Evolutionary conservation across 2,113 vertebrate species (phyloP).

Genomic region (Epinephelus moara): DNA sequence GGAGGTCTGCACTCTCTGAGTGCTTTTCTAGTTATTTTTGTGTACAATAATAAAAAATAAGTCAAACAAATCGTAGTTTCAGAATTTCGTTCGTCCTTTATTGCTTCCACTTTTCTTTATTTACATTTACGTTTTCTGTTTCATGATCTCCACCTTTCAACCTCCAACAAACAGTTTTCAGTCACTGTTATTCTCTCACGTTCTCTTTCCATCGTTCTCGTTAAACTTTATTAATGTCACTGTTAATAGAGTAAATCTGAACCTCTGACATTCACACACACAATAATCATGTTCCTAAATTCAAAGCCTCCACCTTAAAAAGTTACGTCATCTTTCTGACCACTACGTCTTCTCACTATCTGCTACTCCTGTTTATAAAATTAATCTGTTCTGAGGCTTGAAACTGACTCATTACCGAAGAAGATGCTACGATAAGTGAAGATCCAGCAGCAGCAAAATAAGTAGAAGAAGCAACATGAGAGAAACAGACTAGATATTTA

Average conservation of each 20-base stretch:
- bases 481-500: constrained; percentile 15
- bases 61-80: not conserved
- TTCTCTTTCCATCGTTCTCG: not conserved
- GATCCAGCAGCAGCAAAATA: not conserved
- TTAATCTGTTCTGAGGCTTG: not conserved
- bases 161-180: not conserved
- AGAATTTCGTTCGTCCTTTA: constrained; percentile 16
- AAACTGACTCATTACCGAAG: not conserved
- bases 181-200: not conserved
- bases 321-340: not conserved
- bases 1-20: no score
- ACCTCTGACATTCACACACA: not conserved
- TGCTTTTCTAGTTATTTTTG: no score
- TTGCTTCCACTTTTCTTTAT: constrained; percentile 14
- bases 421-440: not conserved
- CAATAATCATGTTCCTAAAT: constrained; percentile 5
- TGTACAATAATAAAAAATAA: not conserved
- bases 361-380: not conserved
- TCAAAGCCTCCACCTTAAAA: not conserved
- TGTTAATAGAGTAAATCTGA: constrained; percentile 18
- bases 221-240: not conserved
- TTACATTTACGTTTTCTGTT: not conserved
- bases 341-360: not conserved
- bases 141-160: not conserved
- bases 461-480: not conserved